Evolutionary conservation across 2,888 invertebrate species (phyloP), one percentile per base, ranked within the genome.

Genomic region (Diarsia mendica): DNA sequence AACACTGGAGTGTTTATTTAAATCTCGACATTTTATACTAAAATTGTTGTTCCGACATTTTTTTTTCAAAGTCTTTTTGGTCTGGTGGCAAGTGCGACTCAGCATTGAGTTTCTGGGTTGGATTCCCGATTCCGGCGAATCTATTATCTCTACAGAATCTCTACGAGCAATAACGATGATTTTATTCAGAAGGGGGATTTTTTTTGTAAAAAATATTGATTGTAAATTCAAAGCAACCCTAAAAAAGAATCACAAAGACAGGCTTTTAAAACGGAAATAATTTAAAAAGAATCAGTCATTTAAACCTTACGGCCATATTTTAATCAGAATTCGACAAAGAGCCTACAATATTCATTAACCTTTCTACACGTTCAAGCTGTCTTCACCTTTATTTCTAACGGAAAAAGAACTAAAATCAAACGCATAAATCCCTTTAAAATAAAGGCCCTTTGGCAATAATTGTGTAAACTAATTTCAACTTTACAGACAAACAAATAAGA

Each of bases 261-360:
- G 44, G 18, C 10, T 68, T 71, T 65, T 61, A 48, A 39, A 70
- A 77, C n/a, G 44, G 68, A 77, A 77, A 71, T 66, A 61, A 72
- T 76, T 68, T 70, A 61, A 69, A 75, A 85, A 75, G 60, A 82
- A 73, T 73, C 65, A 66, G 69, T 72, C 71, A 79, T 78, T 80
- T 72, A 61, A 75, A 71, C 73, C 66, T 71, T 67, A 76, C 69
- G 74, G 78, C 76, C 48, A 84, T 87, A 82, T 84, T 80, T 85
- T 85, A 84, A 86, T 84, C 70, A 82, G 63, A 71, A 75, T 77
- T 80, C 70, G 65, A 80, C 79, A 80, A 82, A 85, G 74, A 67
- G 77, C 51, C 73, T 75, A 48, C 66, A 71, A 75, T 67, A 77
- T 77, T 79, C 53, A 80, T 84, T 87, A 77, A 79, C 72, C 55